Evolutionary conservation across 2,113 vertebrate species (phyloP).

Genomic region (Bambusicola thoracicus): DNA sequence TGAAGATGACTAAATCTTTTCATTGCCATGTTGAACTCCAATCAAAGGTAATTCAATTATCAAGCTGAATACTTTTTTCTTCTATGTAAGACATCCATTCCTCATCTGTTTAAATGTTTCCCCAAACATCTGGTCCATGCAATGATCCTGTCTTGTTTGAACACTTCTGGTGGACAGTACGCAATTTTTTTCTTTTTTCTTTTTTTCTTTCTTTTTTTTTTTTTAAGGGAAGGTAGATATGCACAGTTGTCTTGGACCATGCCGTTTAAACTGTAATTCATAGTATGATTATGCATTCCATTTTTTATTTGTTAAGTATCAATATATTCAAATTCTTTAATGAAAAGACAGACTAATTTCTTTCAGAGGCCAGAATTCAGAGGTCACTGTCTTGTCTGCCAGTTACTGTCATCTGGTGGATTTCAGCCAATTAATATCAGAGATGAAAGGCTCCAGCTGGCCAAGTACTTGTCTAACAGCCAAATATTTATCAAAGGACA

Average conservation of each 20-base stretch:
- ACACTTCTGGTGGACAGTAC: not conserved
- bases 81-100: not conserved
- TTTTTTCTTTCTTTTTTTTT: too few species aligned
- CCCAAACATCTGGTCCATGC: not conserved
- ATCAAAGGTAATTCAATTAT: not conserved
- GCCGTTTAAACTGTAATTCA: not conserved
- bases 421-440: constrained; percentile 24
- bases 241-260: not conserved
- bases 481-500: constrained; percentile 22
- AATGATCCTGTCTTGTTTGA: not conserved
- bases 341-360: not conserved
- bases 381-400: not conserved
- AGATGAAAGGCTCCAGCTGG: constrained; percentile 3
- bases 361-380: not conserved
- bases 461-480: constrained; percentile 13
- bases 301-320: not conserved
- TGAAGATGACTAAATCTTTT: not conserved
- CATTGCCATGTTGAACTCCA: not conserved
- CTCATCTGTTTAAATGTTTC: not conserved
- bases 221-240: not conserved
- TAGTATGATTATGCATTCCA: not conserved
- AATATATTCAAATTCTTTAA: not conserved
- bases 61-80: not conserved
- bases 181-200: not conserved
- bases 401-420: constrained; percentile 4